Conservation (phyloP, 2,888 invertebrate genomes). For the Lymantria dispar region DNA sequence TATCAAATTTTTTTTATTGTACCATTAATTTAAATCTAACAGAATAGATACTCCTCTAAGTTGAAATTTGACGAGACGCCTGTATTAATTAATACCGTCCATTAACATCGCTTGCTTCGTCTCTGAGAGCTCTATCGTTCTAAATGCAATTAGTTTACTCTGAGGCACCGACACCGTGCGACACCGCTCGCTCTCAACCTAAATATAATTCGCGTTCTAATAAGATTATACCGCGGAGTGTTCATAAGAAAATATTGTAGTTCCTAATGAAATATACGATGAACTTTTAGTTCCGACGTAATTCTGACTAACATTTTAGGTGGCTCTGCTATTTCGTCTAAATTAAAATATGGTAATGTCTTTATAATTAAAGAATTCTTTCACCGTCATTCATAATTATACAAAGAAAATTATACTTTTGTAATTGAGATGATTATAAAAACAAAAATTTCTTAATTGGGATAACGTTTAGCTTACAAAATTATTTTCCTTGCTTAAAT, state of each 20-base stretch:
- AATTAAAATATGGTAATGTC: conserved; percentile 21
- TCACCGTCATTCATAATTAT: conserved; percentile 25
- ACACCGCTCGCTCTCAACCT: conserved; percentile 65
- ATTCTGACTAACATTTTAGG: conserved; percentile 14
- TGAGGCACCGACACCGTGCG: conserved; percentile 60
- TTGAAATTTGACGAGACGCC: conserved; percentile 71
- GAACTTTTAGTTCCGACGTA: conserved; percentile 29
- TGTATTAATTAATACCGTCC: conserved; percentile 78
- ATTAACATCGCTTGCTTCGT: conserved; percentile 75
- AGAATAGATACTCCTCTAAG: conserved; percentile 60
- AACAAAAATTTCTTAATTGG: conserved; percentile 28
- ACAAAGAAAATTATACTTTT: conserved; percentile 30
- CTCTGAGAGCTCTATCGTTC: conserved; percentile 65
- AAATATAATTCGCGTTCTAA: conserved; percentile 73
- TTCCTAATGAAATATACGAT: conserved; percentile 45
- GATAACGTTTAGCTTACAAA: too few relatives aligned
- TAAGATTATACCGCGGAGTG: conserved; percentile 64
- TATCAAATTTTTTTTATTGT: conserved; percentile 1
- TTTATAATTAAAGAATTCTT: conserved; percentile 21
- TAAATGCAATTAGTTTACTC: conserved; percentile 74
- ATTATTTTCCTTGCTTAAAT: too few relatives aligned
- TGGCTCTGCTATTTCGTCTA: conserved; percentile 17
- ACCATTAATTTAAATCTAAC: conserved; percentile 39
- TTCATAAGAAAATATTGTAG: conserved; percentile 69
- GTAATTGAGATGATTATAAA: conserved; percentile 34